phyloP scores from a whole-genome alignment of 2,888 invertebrate species.

The Heliconius charithonia region DNA sequence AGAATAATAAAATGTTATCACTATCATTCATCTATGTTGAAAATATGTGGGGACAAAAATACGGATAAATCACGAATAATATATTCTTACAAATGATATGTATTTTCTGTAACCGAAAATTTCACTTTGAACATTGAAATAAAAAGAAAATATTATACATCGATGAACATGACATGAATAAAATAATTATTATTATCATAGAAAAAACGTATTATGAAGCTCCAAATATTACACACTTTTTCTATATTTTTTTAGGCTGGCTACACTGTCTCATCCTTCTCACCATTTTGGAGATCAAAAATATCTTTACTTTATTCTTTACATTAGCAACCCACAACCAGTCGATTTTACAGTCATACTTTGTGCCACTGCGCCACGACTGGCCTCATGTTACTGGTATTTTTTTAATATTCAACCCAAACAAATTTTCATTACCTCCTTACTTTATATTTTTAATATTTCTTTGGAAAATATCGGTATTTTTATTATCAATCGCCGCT shows the following conservation, averaged over 20 bases:
- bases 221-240: background rate
- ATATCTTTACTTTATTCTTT: background rate
- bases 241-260: background rate
- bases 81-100: background rate
- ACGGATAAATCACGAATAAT: background rate
- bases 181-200: too few relatives aligned
- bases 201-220: background rate
- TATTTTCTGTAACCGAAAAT: background rate
- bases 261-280: background rate
- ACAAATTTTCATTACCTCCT: too few relatives aligned
- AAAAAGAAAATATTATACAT: too few relatives aligned
- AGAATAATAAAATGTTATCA: background rate
- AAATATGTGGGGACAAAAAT: background rate
- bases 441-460: too few relatives aligned
- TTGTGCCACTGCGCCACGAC: too few relatives aligned
- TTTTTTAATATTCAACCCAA: too few relatives aligned
- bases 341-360: too few relatives aligned
- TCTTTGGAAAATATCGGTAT: too few relatives aligned
- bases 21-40: background rate
- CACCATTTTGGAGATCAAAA: background rate
- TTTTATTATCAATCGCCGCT: too few relatives aligned
- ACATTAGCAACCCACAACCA: background rate
- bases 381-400: too few relatives aligned
- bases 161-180: too few relatives aligned
- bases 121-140: background rate